Evolutionary conservation across 2,113 vertebrate species (phyloP), one percentile per base, ranked within the genome.

Genomic region (Prietella phreatophila): DNA sequence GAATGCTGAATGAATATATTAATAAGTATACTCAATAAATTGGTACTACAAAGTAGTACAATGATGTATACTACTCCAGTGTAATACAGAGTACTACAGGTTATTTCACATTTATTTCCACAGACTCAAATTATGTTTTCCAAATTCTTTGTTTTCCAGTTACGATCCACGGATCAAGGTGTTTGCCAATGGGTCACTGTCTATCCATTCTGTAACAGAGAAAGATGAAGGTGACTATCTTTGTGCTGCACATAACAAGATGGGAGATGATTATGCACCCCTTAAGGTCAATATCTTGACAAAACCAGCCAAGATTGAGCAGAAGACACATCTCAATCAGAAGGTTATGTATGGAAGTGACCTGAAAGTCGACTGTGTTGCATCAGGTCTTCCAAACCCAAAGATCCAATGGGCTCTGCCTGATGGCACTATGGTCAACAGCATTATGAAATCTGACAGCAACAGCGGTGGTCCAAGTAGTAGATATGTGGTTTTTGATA

Each of bases 351-450:
- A 95, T 0, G 97, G 97, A 0, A 95, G 95, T 0, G 94, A 96
- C 90, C 93, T 99, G 56, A 96, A 95, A 79, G 96, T 99, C 11
- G 97, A 99, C 91, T 99, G 98, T 10, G 95, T 98, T 79, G 97
- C 98, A 0, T 97, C 96, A 0, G 98, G 98, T 36, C 92, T 97
- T 2, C 98, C 98, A 30, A 90, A 96, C 88, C 98, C 98, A 0
- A 95, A 97, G 85, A 97, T 99, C 90, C 96, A 96, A 42, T 99
- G 98, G 98, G 93, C 95, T 14, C 94, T 99, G 0, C 98, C 98
- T 0, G 98, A 99, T 6, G 98, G 98, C 2, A 97, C 97, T 58
- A 96, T 97, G 96, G 93, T 98, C 58, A 96, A 97, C 92, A 93
- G 94, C 0, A 89, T 95, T 50, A 93, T 96, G 94, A 96, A 95